These are phyloP conservation scores for Eupithecia dodoneata DNA, from an alignment of 2,888 invertebrate genomes.

Conservation along the genomic window DNA sequence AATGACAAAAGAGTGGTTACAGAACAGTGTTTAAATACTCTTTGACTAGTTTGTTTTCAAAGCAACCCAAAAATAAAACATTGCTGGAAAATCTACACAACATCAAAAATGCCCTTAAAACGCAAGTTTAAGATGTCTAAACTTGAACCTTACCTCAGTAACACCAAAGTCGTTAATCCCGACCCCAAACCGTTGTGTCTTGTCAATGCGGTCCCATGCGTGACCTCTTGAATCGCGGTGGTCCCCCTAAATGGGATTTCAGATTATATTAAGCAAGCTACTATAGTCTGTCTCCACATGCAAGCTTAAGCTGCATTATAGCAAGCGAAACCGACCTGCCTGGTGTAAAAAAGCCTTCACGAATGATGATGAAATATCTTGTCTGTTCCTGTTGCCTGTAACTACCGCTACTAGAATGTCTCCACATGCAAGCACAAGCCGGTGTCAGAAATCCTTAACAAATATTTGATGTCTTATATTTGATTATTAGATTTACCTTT, in stretches of 20 bases:
- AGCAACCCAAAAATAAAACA: background rate
- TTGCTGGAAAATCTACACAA: too few species aligned
- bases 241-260: conserved; percentile 30
- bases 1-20: background rate
- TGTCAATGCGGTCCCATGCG: conserved; percentile 24
- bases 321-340: background rate
- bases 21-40: background rate
- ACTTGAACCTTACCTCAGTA: conserved; percentile 26
- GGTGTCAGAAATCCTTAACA: too few species aligned
- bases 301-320: background rate
- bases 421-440: too few species aligned
- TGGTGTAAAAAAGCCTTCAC: background rate
- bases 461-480: too few species aligned
- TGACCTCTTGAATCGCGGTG: conserved; percentile 21
- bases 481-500: too few species aligned
- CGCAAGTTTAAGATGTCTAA: background rate
- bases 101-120: background rate
- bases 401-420: too few species aligned
- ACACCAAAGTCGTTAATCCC: conserved; percentile 28
- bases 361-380: background rate
- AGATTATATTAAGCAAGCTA: conserved; percentile 19
- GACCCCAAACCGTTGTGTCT: conserved; percentile 30
- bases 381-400: too few species aligned
- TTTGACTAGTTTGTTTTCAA: background rate
- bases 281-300: background rate